Percentiles rank a stretch among this genome's conserved stretches.
These are phyloP conservation scores for Pantala flavescens DNA, from an alignment of 1,140 invertebrate genomes.

Conservation along the genomic window DNA sequence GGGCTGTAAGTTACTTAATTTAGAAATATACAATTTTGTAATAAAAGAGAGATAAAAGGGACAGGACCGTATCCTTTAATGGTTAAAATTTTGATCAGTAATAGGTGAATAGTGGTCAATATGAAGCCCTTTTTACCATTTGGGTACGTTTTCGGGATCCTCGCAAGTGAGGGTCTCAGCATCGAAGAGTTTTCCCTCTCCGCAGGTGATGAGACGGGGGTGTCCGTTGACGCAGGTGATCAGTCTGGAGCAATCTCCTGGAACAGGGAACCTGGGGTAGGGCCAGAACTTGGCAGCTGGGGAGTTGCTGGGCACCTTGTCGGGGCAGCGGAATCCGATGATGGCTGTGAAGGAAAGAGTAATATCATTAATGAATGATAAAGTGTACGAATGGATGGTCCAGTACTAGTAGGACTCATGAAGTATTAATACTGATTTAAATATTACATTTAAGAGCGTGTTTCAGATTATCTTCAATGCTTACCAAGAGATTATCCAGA, in stretches of 20 bases:
- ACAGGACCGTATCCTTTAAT: too few species aligned
- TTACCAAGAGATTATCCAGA: too few species aligned
- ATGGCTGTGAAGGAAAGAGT: conserved; percentile 31
- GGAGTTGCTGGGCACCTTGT: conserved; percentile 64
- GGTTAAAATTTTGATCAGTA: too few species aligned
- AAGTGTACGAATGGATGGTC: too few species aligned
- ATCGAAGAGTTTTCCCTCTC: conserved; percentile 75
- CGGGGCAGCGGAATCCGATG: conserved; percentile 49
- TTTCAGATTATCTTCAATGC: too few species aligned
- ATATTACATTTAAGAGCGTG: too few species aligned
- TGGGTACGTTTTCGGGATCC: conserved; percentile 62
- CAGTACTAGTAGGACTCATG: too few species aligned
- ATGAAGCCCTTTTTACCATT: conserved; percentile 36
- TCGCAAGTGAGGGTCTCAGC: conserved; percentile 70
- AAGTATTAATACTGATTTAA: too few species aligned
- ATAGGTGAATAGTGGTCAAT: neutral
- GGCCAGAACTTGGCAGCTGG: conserved; percentile 79
- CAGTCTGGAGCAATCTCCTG: conserved; percentile 67
- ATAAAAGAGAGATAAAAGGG: too few species aligned
- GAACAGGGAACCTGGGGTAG: conserved; percentile 74
- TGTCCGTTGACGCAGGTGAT: conserved; percentile 81
- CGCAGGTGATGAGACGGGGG: conserved; percentile 75
- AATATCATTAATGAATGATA: neutral
- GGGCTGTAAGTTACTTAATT: too few species aligned
- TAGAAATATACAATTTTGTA: too few species aligned